phyloP scores from a whole-genome alignment of 2,113 vertebrate genomes.

The Ailurus styani region DNA sequence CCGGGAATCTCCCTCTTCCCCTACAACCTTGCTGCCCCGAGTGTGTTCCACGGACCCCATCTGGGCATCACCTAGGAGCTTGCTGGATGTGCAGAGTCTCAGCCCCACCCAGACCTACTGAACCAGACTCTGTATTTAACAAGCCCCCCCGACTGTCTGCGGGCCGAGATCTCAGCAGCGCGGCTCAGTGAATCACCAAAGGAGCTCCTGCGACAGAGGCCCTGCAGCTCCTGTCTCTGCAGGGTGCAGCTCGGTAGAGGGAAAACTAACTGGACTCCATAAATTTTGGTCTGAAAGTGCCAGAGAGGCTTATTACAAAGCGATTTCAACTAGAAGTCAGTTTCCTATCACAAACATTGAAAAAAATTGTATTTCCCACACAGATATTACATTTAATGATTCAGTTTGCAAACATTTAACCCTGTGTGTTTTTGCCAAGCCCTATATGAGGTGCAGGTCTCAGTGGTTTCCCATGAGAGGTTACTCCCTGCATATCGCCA shows the following conservation, averaged over 20 bases:
- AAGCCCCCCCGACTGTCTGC: not conserved
- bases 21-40: not conserved
- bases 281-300: not conserved
- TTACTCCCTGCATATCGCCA: not conserved
- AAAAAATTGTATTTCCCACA: not conserved
- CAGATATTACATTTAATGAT: not conserved
- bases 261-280: not conserved
- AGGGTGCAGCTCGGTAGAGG: not conserved
- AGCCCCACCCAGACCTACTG: not conserved
- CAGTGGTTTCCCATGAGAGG: not conserved
- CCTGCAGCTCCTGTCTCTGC: not conserved
- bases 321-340: not conserved
- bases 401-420: not conserved
- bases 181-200: not conserved
- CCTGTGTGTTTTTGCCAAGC: not conserved
- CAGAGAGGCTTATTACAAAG: not conserved
- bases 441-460: not conserved
- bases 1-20: not conserved
- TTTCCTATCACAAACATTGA: not conserved
- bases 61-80: not conserved
- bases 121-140: not conserved
- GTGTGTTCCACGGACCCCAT: not conserved
- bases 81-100: not conserved
- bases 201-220: not conserved
- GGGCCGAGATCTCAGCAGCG: not conserved